Percentiles rank a stretch among this genome's conserved stretches.
These are phyloP conservation scores for Eptatretus atami DNA, from an alignment of 2,797 vertebrate species.

Conservation along the genomic window DNA sequence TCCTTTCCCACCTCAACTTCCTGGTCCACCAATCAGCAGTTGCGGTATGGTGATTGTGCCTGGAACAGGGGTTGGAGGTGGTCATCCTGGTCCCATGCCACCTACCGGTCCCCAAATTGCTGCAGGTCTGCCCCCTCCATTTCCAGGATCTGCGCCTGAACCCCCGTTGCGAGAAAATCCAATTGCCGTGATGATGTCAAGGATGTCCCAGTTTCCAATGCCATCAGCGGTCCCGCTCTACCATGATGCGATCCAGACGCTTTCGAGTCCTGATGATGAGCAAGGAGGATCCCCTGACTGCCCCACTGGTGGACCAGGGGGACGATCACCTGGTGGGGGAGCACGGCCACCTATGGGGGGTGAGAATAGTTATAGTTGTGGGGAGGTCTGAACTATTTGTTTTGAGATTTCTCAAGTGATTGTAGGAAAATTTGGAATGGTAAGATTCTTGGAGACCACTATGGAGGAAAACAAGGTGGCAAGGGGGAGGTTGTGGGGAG, in stretches of 20 bases:
- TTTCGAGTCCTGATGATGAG: constrained; percentile 91
- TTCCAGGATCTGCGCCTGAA: constrained; percentile 92
- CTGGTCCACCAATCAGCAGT: no score
- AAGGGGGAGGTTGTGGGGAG: no score
- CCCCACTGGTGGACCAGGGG: constrained; percentile 18
- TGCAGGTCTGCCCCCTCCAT: constrained; percentile 28
- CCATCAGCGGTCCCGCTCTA: constrained; percentile 95
- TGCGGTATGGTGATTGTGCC: no score
- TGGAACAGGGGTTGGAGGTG: no score
- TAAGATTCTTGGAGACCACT: no score
- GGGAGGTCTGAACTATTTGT: no score
- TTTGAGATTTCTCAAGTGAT: no score
- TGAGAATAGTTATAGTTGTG: background rate
- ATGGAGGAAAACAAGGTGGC: no score
- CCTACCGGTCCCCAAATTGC: no score
- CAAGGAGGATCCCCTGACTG: constrained; percentile 88
- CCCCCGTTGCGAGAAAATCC: constrained; percentile 93
- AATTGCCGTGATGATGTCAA: constrained; percentile 98
- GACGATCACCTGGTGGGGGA: background rate
- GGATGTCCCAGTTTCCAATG: constrained; percentile 99
- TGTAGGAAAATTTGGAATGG: no score
- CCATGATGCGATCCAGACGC: constrained; percentile 97
- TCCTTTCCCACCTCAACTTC: no score
- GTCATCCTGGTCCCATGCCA: no score
- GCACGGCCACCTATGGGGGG: background rate